Base-by-base conservation (phyloP, 2,888 invertebrate species). In the Ferdinandea cuprea region DNA sequence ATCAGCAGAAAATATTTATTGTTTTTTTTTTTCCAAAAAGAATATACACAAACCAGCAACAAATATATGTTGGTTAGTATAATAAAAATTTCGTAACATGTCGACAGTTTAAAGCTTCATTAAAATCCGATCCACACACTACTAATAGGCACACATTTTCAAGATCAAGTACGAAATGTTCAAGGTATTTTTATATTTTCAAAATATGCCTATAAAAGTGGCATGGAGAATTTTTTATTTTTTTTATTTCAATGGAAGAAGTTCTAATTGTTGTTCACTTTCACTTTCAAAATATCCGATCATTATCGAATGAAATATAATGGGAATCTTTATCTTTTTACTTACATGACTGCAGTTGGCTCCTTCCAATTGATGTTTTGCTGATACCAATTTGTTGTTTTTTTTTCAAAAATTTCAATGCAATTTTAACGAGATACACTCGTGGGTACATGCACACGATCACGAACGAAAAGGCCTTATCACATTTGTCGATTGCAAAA, bases 141-240 rank as follows among this genome's bases (percentile, higher is more conserved):
- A 3, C 17, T 35, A n/a, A n/a, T n/a, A 50, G 58, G 48, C 59
- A 48, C 40, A 44, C 63, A 37, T 48, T 72, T 81, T 81, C 81
- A 81, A 81, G 81, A 81, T 81, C 81, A 81, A 81, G 81, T 66
- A 77, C 66, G 66, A 80, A 42, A 42, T 37, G 32, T 71, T 73
- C 81, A 81, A 71, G 76, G 74, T 69, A 52, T 19, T 48, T 25
- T 11, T 2, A 25, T 48, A 4, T 25, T 50, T 25, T 0, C 3
- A 2, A 42, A 42, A 13, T 17, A 42, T 19, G 7, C 52, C 30
- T 6, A 17, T 5, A 25, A 25, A 25, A 25, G 25, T 25, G 3
- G 35, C 11, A 35, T 35, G 35, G 35, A n/a, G n/a, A n/a, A n/a
- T n/a, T n/a, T n/a, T n/a, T n/a, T n/a, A n/a, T n/a, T n/a, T n/a